A percentile compares a stretch with the other conserved stretches of the same genome.
These are phyloP conservation scores for Drosophila sulfurigaster DNA, from an alignment of 1,140 invertebrate species.

Conservation along the genomic window DNA sequence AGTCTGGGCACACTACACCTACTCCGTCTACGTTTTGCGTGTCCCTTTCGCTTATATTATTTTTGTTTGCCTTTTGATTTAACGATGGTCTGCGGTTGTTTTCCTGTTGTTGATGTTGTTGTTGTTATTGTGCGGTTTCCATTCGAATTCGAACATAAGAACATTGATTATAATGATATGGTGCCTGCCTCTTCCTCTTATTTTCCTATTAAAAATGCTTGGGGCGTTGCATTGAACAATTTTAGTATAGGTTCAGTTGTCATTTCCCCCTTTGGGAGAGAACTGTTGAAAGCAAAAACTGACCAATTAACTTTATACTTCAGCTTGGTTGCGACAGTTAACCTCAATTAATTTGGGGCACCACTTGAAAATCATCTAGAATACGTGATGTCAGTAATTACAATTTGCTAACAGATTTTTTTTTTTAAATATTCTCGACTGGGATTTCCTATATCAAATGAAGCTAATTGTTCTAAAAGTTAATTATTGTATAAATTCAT, in stretches of 20 bases:
- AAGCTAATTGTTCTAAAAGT: too few relatives aligned
- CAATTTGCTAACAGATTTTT: too few relatives aligned
- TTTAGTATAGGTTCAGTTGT: slow-evolving; percentile 38
- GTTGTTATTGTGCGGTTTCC: slow-evolving; percentile 28
- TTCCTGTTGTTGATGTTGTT: too few relatives aligned
- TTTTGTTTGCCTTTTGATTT: slow-evolving; percentile 77
- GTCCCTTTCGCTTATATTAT: slow-evolving; percentile 27
- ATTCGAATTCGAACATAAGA: slow-evolving; percentile 44
- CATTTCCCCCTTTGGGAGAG: neutral
- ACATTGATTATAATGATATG: slow-evolving; percentile 64
- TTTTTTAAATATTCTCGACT: too few relatives aligned
- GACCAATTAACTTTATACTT: slow-evolving; percentile 44
- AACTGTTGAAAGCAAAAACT: slow-evolving; percentile 12
- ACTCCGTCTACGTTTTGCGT: slow-evolving; percentile 10
- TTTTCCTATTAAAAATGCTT: slow-evolving; percentile 39
- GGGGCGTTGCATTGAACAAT: slow-evolving; percentile 40
- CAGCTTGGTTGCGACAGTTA: neutral
- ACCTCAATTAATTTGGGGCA: slow-evolving; percentile 1
- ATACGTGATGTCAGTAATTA: too few relatives aligned
- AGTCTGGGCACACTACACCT: slow-evolving; percentile 22
- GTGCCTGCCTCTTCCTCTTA: neutral
- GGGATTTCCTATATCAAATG: too few relatives aligned
- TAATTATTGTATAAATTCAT: too few relatives aligned
- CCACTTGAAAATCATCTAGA: too few relatives aligned
- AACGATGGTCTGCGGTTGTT: slow-evolving; percentile 59